Conservation (phyloP, 2,113 vertebrate species). For the Cheilinus undulatus region DNA sequence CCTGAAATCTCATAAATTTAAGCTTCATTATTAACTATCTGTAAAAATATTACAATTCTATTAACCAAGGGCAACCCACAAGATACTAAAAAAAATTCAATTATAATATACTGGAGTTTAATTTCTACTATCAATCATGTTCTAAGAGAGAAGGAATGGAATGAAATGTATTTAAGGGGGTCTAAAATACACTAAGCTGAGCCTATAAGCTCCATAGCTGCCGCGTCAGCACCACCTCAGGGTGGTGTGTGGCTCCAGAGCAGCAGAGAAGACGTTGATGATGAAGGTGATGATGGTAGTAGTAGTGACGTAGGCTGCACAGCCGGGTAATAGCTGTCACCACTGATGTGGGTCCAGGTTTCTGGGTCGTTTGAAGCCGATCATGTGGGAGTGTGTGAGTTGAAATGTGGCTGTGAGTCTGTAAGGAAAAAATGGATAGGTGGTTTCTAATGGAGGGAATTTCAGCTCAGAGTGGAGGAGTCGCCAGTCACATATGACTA, state of each 20-base stretch:
- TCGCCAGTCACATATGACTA: not conserved
- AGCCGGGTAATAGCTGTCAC: slow-evolving; percentile 31
- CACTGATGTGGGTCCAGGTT: slow-evolving; percentile 41
- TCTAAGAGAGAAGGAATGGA: not conserved
- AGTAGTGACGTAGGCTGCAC: not conserved
- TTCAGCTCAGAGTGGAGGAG: not conserved
- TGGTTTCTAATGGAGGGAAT: not conserved
- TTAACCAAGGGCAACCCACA: slow-evolving; percentile 31
- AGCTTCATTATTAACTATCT: slow-evolving; percentile 25
- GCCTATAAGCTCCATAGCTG: slow-evolving; percentile 47
- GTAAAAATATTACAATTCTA: slow-evolving; percentile 32
- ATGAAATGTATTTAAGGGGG: slow-evolving; percentile 43
- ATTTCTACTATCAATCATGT: slow-evolving; percentile 41
- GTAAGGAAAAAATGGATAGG: slow-evolving; percentile 26
- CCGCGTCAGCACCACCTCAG: slow-evolving; percentile 55
- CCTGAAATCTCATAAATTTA: slow-evolving; percentile 32
- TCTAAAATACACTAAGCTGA: slow-evolving; percentile 38
- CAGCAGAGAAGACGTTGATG: slow-evolving; percentile 15
- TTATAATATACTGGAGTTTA: not conserved
- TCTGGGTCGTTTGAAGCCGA: slow-evolving; percentile 37
- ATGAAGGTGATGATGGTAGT: slow-evolving; percentile 8
- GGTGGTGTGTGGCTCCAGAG: slow-evolving; percentile 4
- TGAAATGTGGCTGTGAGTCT: slow-evolving; percentile 2
- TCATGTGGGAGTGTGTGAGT: slow-evolving; percentile 15
- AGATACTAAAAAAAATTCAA: slow-evolving; percentile 22